Evolutionary conservation across 2,888 invertebrate species (phyloP), one percentile per base, ranked within the genome.

Genomic region (Hypsopygia costalis): DNA sequence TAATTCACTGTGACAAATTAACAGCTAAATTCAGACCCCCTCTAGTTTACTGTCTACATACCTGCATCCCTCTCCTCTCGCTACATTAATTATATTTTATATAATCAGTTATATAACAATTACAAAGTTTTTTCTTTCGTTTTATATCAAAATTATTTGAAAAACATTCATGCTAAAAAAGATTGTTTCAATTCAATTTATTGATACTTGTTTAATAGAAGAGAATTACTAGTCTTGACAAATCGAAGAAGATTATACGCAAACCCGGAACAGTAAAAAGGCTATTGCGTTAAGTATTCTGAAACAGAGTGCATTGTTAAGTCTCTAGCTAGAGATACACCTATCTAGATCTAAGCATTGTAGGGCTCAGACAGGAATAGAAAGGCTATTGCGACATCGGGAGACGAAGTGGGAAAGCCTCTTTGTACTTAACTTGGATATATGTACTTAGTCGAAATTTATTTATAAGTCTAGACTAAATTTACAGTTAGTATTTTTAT

Each of bases 1-100:
- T 86, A 87, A 88, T 87, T 87, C 86, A 85, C 81, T 77, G 85
- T 87, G 86, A 86, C 87, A 87, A 87, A 88, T 87, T 87, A 88
- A 85, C 85, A 81, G 72, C 79, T 81, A 81, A 85, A 86, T 85
- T 82, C 73, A 71, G 76, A 69, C 68, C 72, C 76, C 67, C 43
- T 57, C 31, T 40, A 33, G 25, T 25, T 25, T 39, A 39, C 28
- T 29, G 11, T 28, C 12, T 32, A 25, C 32, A 9, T 33, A 28
- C 33, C 11, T 31, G 31, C 6, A 31, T 4, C n/a, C n/a, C n/a
- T n/a, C n/a, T n/a, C n/a, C n/a, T n/a, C n/a, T n/a, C n/a, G n/a
- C n/a, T n/a, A n/a, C n/a, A n/a, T n/a, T n/a, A n/a, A n/a, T n/a
- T n/a, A n/a, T n/a, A n/a, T n/a, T n/a, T n/a, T n/a, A n/a, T n/a